A percentile compares a stretch with the other conserved stretches of the same genome.
Evolutionary conservation across 2,888 invertebrate genomes (phyloP).

Genomic region (Ectemnius continuus): DNA sequence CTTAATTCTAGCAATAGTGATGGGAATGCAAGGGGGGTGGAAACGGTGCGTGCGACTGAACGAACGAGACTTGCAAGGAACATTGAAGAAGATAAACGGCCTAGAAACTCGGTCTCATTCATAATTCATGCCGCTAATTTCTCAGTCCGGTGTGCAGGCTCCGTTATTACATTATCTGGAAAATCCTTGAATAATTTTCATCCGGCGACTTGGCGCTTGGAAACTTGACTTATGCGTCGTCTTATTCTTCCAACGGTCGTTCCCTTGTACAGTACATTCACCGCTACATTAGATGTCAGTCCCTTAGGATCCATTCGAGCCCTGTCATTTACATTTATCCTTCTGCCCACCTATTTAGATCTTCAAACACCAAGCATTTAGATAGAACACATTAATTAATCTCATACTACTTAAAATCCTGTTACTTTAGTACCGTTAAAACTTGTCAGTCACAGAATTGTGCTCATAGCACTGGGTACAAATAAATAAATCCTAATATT

Average conservation of each 20-base stretch:
- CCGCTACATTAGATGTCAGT: not conserved
- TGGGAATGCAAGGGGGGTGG: too few species aligned
- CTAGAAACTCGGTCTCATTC: conserved; percentile 58
- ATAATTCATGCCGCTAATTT: conserved; percentile 65
- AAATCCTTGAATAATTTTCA: conserved; percentile 64
- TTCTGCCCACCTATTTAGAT: too few species aligned
- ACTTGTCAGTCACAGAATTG: too few species aligned
- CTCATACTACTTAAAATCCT: too few species aligned
- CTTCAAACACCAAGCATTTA: too few species aligned
- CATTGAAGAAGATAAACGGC: conserved; percentile 64
- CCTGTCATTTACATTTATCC: too few species aligned
- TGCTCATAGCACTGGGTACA: too few species aligned
- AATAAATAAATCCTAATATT: too few species aligned
- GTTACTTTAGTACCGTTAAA: too few species aligned
- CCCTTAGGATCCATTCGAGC: conserved; percentile 22
- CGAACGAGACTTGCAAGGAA: conserved; percentile 40
- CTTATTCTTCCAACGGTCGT: conserved; percentile 26
- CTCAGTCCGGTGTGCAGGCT: conserved; percentile 52
- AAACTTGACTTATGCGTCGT: conserved; percentile 30
- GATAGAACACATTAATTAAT: too few species aligned
- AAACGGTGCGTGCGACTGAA: conserved; percentile 7
- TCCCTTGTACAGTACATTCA: too few species aligned
- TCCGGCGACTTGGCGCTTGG: conserved; percentile 37
- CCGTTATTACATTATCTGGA: conserved; percentile 61
- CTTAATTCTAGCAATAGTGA: too few species aligned